Conservation (phyloP, 2,888 invertebrate genomes). For the Tethea ocularis region DNA sequence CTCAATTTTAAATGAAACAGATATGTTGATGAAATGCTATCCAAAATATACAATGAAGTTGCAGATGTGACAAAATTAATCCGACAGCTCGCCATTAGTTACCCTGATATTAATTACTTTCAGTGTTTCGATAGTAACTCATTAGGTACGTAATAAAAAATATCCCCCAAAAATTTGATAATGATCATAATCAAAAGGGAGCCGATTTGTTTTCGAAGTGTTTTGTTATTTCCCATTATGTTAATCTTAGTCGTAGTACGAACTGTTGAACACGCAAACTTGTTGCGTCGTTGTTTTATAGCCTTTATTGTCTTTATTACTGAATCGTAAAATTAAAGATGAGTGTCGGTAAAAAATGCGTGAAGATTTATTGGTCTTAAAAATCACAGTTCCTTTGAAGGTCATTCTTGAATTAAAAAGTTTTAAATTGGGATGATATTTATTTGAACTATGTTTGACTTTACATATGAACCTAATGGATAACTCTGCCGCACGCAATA, state of each 20-base stretch:
- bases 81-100: too few relatives aligned
- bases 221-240: slow-evolving; percentile 64
- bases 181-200: slow-evolving; percentile 36
- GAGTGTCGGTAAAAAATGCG: not conserved
- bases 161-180: slow-evolving; percentile 32
- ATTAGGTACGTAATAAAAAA: slow-evolving; percentile 10
- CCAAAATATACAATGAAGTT: too few relatives aligned
- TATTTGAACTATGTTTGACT: too few relatives aligned
- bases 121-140: too few relatives aligned
- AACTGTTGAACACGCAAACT: slow-evolving; percentile 66
- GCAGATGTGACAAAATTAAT: too few relatives aligned
- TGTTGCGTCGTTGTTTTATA: slow-evolving; percentile 62
- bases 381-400: not conserved
- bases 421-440: not conserved
- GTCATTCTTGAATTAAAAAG: not conserved
- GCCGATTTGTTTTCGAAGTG: slow-evolving; percentile 46
- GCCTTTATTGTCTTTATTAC: slow-evolving; percentile 29
- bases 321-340: slow-evolving; percentile 6
- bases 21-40: too few relatives aligned
- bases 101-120: too few relatives aligned
- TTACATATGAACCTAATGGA: too few relatives aligned
- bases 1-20: too few relatives aligned
- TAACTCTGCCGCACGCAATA: too few relatives aligned
- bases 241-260: slow-evolving; percentile 52
- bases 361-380: not conserved